A percentile compares a stretch with the other conserved stretches of the same genome.
Evolutionary conservation across 2,888 invertebrate species (phyloP).

Genomic region (Nephrotoma flavescens): DNA sequence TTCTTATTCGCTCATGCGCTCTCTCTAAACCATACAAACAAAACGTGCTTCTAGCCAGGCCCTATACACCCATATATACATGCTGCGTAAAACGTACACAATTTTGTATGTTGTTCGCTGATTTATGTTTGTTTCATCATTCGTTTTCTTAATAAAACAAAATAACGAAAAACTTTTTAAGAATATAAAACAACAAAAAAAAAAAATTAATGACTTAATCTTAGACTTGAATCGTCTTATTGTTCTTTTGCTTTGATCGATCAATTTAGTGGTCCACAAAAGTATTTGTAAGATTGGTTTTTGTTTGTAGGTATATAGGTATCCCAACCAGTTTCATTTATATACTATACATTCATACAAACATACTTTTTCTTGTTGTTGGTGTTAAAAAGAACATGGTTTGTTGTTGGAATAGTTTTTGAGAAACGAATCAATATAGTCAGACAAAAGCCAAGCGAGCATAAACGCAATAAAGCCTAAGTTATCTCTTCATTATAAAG

Average conservation of each 20-base stretch:
- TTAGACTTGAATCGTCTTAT: neutral
- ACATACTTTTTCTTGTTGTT: neutral
- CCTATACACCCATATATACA: neutral
- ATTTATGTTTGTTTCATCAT: neutral
- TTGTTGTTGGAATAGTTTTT: neutral
- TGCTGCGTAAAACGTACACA: neutral
- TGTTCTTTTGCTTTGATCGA: neutral
- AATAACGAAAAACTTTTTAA: neutral
- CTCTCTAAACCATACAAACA: neutral
- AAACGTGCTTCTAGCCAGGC: neutral
- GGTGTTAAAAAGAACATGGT: neutral
- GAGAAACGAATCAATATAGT: neutral
- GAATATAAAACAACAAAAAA: neutral
- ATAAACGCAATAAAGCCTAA: neutral
- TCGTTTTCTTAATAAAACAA: neutral
- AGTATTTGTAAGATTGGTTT: neutral
- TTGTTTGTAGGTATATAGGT: neutral
- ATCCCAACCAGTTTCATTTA: neutral
- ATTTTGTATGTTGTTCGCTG: neutral
- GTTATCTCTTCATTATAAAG: neutral
- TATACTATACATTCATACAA: neutral
- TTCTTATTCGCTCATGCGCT: neutral
- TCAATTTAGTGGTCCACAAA: neutral
- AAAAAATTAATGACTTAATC: neutral
- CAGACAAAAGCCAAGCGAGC: neutral